These are phyloP conservation scores for Quadriops clusia DNA, from an alignment of 2,888 invertebrate genomes.

Conservation along the genomic window DNA sequence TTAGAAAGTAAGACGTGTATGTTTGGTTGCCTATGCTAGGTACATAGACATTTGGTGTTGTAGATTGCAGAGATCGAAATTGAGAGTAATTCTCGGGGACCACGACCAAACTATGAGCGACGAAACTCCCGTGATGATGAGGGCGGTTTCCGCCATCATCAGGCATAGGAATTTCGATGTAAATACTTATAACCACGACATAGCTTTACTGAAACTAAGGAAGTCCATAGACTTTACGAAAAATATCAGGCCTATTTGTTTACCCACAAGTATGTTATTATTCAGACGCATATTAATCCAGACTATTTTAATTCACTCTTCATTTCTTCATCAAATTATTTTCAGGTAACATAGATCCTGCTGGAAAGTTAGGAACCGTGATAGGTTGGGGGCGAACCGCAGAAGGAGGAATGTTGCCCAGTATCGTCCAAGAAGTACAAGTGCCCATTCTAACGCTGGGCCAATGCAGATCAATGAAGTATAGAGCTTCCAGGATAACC, in stretches of 20 bases:
- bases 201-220: conserved; percentile 63
- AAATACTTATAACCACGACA: conserved; percentile 77
- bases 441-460: conserved; percentile 70
- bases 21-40: no score
- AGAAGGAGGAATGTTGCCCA: conserved; percentile 70
- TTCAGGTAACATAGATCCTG: conserved; percentile 47
- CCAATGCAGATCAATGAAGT: conserved; percentile 75
- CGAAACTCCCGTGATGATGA: conserved; percentile 69
- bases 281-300: conserved; percentile 5
- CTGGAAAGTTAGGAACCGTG: conserved; percentile 63
- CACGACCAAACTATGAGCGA: conserved; percentile 71
- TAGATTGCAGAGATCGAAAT: conserved; percentile 67
- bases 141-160: conserved; percentile 66
- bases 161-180: conserved; percentile 74
- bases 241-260: conserved; percentile 64
- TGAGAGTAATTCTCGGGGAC: conserved; percentile 72
- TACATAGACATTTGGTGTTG: no score
- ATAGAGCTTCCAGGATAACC: conserved; percentile 70
- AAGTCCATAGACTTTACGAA: conserved; percentile 68
- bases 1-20: conserved; percentile 55
- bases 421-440: conserved; percentile 69
- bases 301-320: no score
- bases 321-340: conserved; percentile 6
- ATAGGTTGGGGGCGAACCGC: conserved; percentile 80
- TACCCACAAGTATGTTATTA: conserved; percentile 39